Evolutionary conservation across 2,888 invertebrate genomes (phyloP).

Genomic region (Eristalinus sepulchralis): DNA sequence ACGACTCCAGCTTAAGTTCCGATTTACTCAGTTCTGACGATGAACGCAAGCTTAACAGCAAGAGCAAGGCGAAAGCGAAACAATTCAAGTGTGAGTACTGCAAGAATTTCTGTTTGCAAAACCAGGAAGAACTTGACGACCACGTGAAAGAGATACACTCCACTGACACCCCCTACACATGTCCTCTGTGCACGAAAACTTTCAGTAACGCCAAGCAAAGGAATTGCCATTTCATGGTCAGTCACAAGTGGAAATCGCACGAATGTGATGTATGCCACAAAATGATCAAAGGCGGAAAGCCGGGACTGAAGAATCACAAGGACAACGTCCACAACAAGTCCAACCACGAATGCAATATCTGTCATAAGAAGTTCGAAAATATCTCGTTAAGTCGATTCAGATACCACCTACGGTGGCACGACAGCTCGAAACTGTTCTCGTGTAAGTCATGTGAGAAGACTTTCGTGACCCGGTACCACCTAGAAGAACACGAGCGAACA

Average conservation of each 20-base stretch:
- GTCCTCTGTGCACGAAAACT: slow-evolving; percentile 50
- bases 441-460: slow-evolving; percentile 62
- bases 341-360: slow-evolving; percentile 54
- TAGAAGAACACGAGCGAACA: slow-evolving; percentile 64
- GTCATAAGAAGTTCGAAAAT: slow-evolving; percentile 60
- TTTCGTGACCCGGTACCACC: slow-evolving; percentile 58
- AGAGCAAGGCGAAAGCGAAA: slow-evolving; percentile 28
- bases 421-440: slow-evolving; percentile 59
- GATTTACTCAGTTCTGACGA: slow-evolving; percentile 59
- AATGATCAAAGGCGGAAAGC: slow-evolving; percentile 65
- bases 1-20: slow-evolving; percentile 58
- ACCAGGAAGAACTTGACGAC: slow-evolving; percentile 53
- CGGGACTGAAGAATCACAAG: slow-evolving; percentile 61
- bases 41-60: slow-evolving; percentile 25
- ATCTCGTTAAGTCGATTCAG: slow-evolving; percentile 61
- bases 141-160: slow-evolving; percentile 63
- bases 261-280: slow-evolving; percentile 66
- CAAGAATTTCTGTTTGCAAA: slow-evolving; percentile 52
- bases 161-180: slow-evolving; percentile 57
- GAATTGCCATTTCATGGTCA: slow-evolving; percentile 66
- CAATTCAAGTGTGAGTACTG: slow-evolving; percentile 63
- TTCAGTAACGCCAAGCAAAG: slow-evolving; percentile 65
- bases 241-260: slow-evolving; percentile 66
- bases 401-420: slow-evolving; percentile 64
- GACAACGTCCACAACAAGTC: slow-evolving; percentile 64